phyloP scores from a whole-genome alignment of 2,113 vertebrate genomes.

The Melospiza georgiana region DNA sequence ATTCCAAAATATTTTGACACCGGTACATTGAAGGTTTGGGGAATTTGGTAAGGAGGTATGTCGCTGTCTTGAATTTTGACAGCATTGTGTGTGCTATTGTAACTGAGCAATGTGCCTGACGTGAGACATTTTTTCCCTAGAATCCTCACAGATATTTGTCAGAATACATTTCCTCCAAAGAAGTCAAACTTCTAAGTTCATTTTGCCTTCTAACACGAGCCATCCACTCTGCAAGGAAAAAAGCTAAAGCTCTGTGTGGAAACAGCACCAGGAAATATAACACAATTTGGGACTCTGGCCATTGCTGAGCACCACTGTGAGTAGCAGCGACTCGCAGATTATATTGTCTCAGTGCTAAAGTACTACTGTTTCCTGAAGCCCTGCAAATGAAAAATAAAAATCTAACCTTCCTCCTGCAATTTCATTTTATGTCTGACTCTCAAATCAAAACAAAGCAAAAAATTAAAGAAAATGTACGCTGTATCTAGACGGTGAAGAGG shows the following conservation, averaged over 20 bases:
- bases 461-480: not conserved
- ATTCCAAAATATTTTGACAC: constrained; percentile 6
- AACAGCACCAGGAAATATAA: constrained; percentile 37
- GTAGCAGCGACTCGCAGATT: not conserved
- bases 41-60: not conserved
- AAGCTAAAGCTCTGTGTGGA: constrained; percentile 17
- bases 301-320: constrained; percentile 20
- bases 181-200: constrained; percentile 53
- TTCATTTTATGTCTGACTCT: not conserved
- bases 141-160: constrained; percentile 41
- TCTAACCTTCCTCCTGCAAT: not conserved
- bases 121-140: constrained; percentile 22
- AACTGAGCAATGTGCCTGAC: constrained; percentile 38
- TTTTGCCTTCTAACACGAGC: constrained; percentile 59
- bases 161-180: constrained; percentile 45
- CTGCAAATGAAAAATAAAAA: not conserved
- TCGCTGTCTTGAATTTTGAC: constrained; percentile 5
- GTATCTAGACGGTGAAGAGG: not conserved
- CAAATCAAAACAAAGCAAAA: not conserved
- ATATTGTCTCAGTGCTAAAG: not conserved
- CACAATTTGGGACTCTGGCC: constrained; percentile 1
- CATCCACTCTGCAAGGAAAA: not conserved
- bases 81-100: constrained; percentile 20
- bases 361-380: not conserved
- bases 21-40: not conserved